Evolutionary conservation across 2,888 invertebrate species (phyloP).

Genomic region (Latheticus oryzae): DNA sequence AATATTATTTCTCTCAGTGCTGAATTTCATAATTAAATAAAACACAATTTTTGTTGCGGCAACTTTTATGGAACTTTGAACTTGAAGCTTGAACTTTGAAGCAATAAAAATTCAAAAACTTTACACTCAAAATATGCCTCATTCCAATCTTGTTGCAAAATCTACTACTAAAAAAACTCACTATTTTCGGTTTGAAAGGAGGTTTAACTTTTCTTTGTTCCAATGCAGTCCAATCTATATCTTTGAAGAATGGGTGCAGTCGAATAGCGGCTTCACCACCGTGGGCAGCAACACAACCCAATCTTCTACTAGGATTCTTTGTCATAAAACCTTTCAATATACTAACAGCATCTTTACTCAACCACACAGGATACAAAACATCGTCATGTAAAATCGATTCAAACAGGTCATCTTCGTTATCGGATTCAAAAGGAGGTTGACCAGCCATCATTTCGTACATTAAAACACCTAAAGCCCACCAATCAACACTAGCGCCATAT

Average conservation of each 20-base stretch:
- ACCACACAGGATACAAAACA: conserved; percentile 98
- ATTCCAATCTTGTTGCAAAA: no score
- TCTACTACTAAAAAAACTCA: no score
- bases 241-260: conserved; percentile 91
- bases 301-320: conserved; percentile 92
- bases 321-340: conserved; percentile 98
- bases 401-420: conserved; percentile 99
- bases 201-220: conserved; percentile 92
- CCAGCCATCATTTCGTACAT: conserved; percentile 99
- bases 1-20: no score
- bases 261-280: conserved; percentile 88
- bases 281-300: conserved; percentile 86
- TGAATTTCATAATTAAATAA: no score
- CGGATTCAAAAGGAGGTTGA: conserved; percentile 99
- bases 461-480: conserved; percentile 98
- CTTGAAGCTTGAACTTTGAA: no score
- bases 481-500: conserved; percentile 89
- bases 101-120: no score
- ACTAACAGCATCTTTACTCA: conserved; percentile 89
- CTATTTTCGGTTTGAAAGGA: conserved; percentile 98
- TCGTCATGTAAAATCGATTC: conserved; percentile 99
- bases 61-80: no score
- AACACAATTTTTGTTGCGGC: no score
- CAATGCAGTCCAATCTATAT: conserved; percentile 96
- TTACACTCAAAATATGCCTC: no score